Percentiles rank a stretch among this genome's conserved stretches.
Evolutionary conservation across 64 coral and sea anemone species (phyloP).

Genomic region (Montipora cactus): DNA sequence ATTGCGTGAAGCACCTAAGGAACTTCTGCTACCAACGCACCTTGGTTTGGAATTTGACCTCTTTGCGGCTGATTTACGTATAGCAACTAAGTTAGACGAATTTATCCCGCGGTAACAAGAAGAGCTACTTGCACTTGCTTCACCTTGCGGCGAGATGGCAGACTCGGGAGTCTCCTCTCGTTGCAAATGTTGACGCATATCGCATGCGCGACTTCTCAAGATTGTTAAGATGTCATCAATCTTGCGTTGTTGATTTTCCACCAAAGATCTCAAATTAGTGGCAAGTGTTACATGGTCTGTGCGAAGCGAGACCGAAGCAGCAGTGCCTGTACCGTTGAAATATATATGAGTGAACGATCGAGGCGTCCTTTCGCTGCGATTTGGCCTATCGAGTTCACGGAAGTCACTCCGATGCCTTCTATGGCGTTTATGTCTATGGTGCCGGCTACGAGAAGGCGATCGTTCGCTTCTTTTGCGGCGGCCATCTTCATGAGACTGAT

Average conservation of each 20-base stretch:
- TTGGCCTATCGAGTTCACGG: background rate
- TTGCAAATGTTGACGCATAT: background rate
- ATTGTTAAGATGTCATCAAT: background rate
- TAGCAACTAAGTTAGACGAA: constrained; percentile 1
- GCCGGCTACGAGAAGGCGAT: background rate
- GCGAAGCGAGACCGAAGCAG: constrained; percentile 10
- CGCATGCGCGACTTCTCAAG: background rate
- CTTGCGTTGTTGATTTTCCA: background rate
- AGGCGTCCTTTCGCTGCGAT: background rate
- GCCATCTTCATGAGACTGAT: background rate
- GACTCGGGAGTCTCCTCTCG: background rate
- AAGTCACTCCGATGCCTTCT: background rate
- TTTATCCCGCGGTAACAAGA: background rate
- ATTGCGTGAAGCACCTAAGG: too few species aligned
- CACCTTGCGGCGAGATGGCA: background rate
- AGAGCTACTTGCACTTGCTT: background rate
- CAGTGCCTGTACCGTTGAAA: constrained; percentile 2
- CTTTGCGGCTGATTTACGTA: background rate
- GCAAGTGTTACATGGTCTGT: constrained; percentile 23
- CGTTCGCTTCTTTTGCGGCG: background rate
- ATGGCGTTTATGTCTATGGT: background rate
- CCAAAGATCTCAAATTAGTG: constrained; percentile 16
- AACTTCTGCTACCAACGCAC: background rate
- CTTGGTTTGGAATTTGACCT: background rate
- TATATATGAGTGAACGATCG: constrained; percentile 26